Conservation (phyloP, 2,888 invertebrate genomes). For the Emmelina monodactyla region DNA sequence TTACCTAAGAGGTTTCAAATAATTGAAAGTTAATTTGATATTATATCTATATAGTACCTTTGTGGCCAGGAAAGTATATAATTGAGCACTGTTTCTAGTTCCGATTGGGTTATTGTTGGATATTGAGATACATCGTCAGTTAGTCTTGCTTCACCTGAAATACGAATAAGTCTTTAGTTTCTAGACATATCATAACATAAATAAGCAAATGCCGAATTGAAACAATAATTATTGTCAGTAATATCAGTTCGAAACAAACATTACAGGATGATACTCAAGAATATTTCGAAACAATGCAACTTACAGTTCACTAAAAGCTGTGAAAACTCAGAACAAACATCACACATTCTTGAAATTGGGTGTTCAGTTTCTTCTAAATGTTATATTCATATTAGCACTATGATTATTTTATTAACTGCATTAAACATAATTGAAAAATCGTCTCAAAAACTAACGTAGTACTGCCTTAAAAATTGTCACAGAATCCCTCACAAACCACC, state of each 20-base stretch:
- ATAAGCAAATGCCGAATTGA: too few species aligned
- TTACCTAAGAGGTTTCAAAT: too few species aligned
- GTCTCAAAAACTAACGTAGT: conserved; percentile 54
- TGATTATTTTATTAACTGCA: conserved; percentile 36
- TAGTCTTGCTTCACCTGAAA: conserved; percentile 81
- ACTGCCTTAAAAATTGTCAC: conserved; percentile 52
- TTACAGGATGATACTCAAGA: conserved; percentile 15
- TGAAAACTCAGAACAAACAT: conserved; percentile 93
- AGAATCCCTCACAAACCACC: conserved; percentile 37
- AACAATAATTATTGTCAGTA: too few species aligned
- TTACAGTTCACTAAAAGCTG: conserved; percentile 81
- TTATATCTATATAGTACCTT: conserved; percentile 61
- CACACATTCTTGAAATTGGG: conserved; percentile 78
- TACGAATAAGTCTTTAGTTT: too few species aligned
- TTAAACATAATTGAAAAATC: conserved; percentile 60
- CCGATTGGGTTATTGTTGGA: conserved; percentile 76
- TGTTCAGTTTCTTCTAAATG: conserved; percentile 40
- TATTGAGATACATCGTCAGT: conserved; percentile 80
- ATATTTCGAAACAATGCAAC: conserved; percentile 60
- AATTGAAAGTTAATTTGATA: too few species aligned
- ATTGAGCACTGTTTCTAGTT: conserved; percentile 82
- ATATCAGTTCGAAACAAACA: background rate
- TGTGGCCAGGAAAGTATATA: conserved; percentile 92
- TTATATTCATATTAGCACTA: conserved; percentile 52
- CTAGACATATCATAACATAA: too few species aligned